A percentile compares a stretch with the other conserved stretches of the same genome.
phyloP scores from a whole-genome alignment of 2,888 invertebrate species.

The Sarcophaga subvicina region DNA sequence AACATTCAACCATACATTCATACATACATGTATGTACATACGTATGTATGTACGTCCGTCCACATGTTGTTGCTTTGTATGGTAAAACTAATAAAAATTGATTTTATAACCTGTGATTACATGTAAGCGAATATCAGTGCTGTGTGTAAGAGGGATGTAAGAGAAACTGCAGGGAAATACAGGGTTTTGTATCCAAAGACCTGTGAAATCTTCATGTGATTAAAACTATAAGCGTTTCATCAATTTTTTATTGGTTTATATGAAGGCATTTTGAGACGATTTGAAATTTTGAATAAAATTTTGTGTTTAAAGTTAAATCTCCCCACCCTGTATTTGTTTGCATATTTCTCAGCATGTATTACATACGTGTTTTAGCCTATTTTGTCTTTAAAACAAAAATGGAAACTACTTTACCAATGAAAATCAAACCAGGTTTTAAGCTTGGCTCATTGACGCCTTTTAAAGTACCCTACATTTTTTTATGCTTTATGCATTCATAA shows the following conservation, averaged over 20 bases:
- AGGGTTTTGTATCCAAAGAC: not conserved
- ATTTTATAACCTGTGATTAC: slow-evolving; percentile 69
- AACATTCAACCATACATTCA: not conserved
- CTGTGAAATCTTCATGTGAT: too few relatives aligned
- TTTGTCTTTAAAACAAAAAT: slow-evolving; percentile 11
- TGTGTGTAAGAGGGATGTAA: not conserved
- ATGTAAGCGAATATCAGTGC: not conserved
- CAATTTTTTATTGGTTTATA: too few relatives aligned
- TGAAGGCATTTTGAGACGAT: too few relatives aligned
- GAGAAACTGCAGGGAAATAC: slow-evolving; percentile 1
- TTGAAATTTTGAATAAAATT: not conserved
- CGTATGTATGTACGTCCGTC: not conserved
- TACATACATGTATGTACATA: not conserved
- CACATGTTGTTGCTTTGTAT: not conserved
- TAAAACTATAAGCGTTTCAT: too few relatives aligned
- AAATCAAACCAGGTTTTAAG: too few relatives aligned
- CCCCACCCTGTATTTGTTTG: slow-evolving; percentile 22
- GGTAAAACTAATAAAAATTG: slow-evolving; percentile 77
- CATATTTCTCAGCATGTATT: slow-evolving; percentile 19
- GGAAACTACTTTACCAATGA: not conserved
- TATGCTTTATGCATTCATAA: too few relatives aligned
- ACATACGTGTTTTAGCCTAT: slow-evolving; percentile 31
- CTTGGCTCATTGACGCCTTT: too few relatives aligned
- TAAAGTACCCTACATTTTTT: too few relatives aligned
- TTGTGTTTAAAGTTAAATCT: not conserved